Evolutionary conservation across 2,888 invertebrate genomes (phyloP).

Genomic region (Monopis laevigella): DNA sequence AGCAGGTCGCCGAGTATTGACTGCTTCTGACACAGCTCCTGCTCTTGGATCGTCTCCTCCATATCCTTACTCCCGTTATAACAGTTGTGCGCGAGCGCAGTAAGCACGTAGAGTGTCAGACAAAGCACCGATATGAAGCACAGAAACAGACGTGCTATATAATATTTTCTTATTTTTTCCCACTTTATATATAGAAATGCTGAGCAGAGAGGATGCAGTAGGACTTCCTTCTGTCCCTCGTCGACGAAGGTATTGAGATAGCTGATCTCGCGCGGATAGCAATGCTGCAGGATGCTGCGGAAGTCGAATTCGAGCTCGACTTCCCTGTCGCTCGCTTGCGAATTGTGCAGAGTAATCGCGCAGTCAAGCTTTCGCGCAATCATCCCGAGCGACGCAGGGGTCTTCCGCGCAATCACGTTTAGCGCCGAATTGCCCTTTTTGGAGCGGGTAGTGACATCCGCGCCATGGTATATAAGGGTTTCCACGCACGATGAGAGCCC

Average conservation of each 20-base stretch:
- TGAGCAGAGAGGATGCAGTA: slow-evolving; percentile 87
- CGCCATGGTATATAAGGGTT: slow-evolving; percentile 83
- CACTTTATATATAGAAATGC: slow-evolving; percentile 89
- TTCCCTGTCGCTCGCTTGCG: slow-evolving; percentile 81
- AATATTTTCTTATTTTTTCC: slow-evolving; percentile 90
- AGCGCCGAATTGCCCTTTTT: slow-evolving; percentile 88
- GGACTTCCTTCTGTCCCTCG: slow-evolving; percentile 87
- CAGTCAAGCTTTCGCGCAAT: slow-evolving; percentile 84
- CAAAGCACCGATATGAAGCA: slow-evolving; percentile 83
- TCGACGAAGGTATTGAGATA: slow-evolving; percentile 88
- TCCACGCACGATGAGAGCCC: slow-evolving; percentile 87
- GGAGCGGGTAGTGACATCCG: slow-evolving; percentile 88
- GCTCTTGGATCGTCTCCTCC: slow-evolving; percentile 76
- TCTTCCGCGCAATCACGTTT: slow-evolving; percentile 86
- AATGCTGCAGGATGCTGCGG: slow-evolving; percentile 82
- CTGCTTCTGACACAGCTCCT: slow-evolving; percentile 80
- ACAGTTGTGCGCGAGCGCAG: slow-evolving; percentile 84
- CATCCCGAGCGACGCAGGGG: slow-evolving; percentile 85
- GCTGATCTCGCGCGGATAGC: slow-evolving; percentile 85
- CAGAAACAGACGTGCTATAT: slow-evolving; percentile 80
- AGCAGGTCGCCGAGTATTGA: slow-evolving; percentile 80
- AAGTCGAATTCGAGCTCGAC: slow-evolving; percentile 85
- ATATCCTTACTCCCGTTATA: slow-evolving; percentile 83
- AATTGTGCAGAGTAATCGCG: slow-evolving; percentile 81
- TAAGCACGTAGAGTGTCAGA: slow-evolving; percentile 83